Base-by-base conservation (phyloP, 1,140 invertebrate genomes). In the Drosophila paulistorum region DNA sequence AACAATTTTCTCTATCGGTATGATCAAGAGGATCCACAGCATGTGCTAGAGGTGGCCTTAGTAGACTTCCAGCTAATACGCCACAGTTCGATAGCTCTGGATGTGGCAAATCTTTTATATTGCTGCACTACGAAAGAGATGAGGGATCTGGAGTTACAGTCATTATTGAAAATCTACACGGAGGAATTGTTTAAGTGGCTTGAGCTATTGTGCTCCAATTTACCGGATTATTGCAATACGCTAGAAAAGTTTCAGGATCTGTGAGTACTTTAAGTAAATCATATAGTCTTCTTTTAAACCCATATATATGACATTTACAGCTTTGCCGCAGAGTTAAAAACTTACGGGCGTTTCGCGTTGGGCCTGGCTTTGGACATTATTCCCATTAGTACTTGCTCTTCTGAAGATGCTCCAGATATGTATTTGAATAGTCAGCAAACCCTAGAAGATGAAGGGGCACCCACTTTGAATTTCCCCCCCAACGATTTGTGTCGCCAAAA, bases 1-100 rank as follows among this genome's bases (percentile, higher is more conserved):
- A 96, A 96, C 73, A 96, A 96, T 89, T 94, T 96, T 72, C 79
- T 96, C 1, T 96, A 96, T 79, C 92, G 93, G 57, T 94, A 95
- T 69, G 93, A 93, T 39, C 72, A 73, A 7, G 68, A 79, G 41
- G 81, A 77, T 68, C 64, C 66, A 4, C 69, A 78, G 13, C 72
- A 62, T 0, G 86, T 92, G 11, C 55, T 87, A 9, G 90, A 91
- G 35, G 94, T 95, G 79, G 95, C 94, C 77, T 92, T 96, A 20
- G 93, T 96, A 30, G 95, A 96, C 81, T 96, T 96, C 91, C 95
- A 96, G 91, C 81, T 95, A 42, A 93, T 93, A 7, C 94, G 95
- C 9, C 95, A 95, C 69, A 95, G 95, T 14, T 96, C 95, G 3
- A 94, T 95, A 55, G 94, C 95, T 2, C 83, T 95, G 69, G 95